A percentile compares a stretch with the other conserved stretches of the same genome.
These are phyloP conservation scores for Myotis myotis DNA, from an alignment of 2,797 vertebrate species.

Conservation along the genomic window DNA sequence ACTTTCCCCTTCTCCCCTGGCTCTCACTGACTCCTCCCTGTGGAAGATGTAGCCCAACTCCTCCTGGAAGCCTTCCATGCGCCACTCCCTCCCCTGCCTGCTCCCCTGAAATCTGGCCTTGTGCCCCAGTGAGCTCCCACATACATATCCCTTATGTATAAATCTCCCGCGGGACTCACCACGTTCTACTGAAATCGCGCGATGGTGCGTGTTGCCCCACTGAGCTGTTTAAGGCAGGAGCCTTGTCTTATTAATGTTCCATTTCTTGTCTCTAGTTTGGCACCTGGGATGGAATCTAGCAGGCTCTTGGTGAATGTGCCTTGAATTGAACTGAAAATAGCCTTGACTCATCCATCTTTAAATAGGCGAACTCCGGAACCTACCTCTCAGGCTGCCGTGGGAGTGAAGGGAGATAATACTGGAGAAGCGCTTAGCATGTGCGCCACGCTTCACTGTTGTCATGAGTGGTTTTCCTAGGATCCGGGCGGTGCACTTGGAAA, in stretches of 20 bases:
- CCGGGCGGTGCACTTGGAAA: not conserved
- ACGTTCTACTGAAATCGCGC: not conserved
- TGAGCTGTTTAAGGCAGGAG: not conserved
- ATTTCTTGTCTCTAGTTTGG: not conserved
- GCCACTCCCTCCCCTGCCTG: not conserved
- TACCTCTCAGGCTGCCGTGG: not conserved
- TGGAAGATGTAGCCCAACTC: not conserved
- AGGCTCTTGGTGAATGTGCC: not conserved
- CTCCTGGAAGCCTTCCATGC: not conserved
- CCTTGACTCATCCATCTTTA: not conserved
- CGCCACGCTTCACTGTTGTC: fast-evolving
- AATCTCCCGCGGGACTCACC: not conserved
- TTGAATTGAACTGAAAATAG: slow-evolving; percentile 28
- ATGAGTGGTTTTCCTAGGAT: not conserved
- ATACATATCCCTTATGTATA: not conserved
- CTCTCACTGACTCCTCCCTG: not conserved
- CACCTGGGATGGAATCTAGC: not conserved
- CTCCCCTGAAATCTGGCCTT: not conserved
- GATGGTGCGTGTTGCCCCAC: not conserved
- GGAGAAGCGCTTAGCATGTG: not conserved
- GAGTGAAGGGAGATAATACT: not conserved
- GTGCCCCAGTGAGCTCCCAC: not conserved
- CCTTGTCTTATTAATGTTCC: not conserved
- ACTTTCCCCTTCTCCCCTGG: not conserved
- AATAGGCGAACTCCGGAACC: not conserved